These are phyloP conservation scores for Passer montanus DNA, from an alignment of 2,113 vertebrate genomes.

Conservation along the genomic window DNA sequence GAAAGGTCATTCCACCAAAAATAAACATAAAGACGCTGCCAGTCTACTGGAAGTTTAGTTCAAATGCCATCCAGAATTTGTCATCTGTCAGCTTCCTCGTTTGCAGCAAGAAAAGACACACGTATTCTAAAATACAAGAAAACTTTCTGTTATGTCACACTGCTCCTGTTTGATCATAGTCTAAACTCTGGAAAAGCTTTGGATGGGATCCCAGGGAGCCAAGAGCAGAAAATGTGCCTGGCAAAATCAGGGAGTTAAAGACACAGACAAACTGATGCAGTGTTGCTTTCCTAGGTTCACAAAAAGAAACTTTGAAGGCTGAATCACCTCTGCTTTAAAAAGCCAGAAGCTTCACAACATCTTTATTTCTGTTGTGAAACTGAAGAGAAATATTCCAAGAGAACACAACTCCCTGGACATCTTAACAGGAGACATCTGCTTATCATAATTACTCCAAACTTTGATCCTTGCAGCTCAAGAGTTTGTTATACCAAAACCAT, in stretches of 20 bases:
- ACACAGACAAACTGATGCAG: neutral
- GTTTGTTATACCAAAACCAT: neutral
- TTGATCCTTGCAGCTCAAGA: neutral
- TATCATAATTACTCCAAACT: neutral
- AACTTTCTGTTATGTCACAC: neutral
- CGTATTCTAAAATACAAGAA: neutral
- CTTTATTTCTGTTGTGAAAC: neutral
- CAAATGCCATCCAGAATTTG: constrained; percentile 55
- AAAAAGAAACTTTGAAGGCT: neutral
- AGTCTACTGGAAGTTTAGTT: constrained; percentile 50
- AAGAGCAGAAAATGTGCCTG: constrained; percentile 1
- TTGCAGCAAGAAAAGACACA: neutral
- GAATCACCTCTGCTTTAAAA: neutral
- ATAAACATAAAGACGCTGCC: constrained; percentile 52
- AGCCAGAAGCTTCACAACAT: neutral
- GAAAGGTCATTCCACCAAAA: constrained; percentile 62
- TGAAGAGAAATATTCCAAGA: neutral
- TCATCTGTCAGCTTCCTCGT: constrained; percentile 45
- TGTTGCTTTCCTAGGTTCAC: neutral
- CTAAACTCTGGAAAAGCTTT: neutral
- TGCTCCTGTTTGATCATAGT: neutral
- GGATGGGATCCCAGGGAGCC: neutral
- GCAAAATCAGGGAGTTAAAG: neutral
- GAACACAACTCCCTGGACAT: neutral
- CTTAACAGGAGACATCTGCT: neutral